These are phyloP conservation scores for Zaprionus taronus DNA, from an alignment of 1,140 invertebrate species.

Conservation along the genomic window DNA sequence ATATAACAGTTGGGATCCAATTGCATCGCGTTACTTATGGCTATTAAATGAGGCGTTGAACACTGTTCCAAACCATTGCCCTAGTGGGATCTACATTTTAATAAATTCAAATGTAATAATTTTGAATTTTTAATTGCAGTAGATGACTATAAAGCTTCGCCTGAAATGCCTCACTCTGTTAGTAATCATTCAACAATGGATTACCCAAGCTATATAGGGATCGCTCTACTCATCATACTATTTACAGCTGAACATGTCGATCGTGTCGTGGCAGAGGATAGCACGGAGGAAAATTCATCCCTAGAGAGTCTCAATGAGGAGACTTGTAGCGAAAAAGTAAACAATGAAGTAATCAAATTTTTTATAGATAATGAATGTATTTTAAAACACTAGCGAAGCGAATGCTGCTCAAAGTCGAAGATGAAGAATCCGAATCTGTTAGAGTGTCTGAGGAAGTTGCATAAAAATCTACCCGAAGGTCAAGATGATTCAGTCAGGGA, in stretches of 20 bases:
- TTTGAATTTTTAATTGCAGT: neutral
- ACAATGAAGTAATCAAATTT: neutral
- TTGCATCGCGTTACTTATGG: neutral
- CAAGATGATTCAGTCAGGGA: no score
- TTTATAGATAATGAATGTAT: neutral
- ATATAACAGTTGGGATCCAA: conserved; percentile 14
- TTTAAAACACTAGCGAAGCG: conserved; percentile 31
- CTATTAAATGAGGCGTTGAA: conserved; percentile 21
- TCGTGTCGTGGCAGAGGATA: conserved; percentile 20
- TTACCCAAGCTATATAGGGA: neutral
- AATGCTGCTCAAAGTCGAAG: conserved; percentile 58
- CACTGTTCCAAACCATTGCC: conserved; percentile 30
- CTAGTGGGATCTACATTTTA: conserved; percentile 7
- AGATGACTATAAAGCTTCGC: conserved; percentile 50
- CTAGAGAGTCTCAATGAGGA: conserved; percentile 18
- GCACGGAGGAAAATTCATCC: neutral
- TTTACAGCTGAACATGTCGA: neutral
- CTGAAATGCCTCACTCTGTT: neutral
- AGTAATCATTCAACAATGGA: conserved; percentile 40
- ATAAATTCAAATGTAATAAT: conserved; percentile 19
- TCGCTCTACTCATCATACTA: conserved; percentile 17
- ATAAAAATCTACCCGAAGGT: no score
- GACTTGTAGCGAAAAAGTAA: conserved; percentile 50
- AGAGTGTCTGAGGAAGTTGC: conserved; percentile 53
- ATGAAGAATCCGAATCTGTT: conserved; percentile 29